Evolutionary conservation across 2,113 vertebrate species (phyloP), one percentile per base, ranked within the genome.

Genomic region (Tiliqua scincoides): DNA sequence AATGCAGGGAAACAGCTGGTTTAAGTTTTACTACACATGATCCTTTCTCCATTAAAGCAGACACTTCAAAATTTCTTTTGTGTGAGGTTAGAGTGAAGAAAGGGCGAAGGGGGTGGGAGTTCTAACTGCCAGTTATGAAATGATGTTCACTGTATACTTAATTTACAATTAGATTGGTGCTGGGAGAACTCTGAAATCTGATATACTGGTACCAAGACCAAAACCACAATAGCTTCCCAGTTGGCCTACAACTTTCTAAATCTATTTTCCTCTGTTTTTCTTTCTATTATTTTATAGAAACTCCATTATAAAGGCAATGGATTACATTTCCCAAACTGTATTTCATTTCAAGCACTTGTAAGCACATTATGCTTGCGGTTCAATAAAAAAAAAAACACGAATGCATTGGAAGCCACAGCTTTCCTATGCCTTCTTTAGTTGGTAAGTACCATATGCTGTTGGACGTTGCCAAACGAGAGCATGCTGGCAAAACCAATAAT

Each of bases 1-100:
- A 84, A 79, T 5, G 30, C 59, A 71, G 91, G 83, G 90, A 89
- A 93, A 94, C 95, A 96, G 96, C 92, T 96, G 95, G 93, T 94
- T 95, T 95, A 91, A 93, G 93, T 94, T 94, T 94, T 90, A 93
- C 89, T 90, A 87, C 92, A 93, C 91, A 67, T 86, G 83, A 92
- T 94, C 94, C 93, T 90, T 93, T 89, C 92, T 95, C 87, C 89
- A 90, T 85, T 89, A 90, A 90, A 30, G 79, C 79, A 93, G 91
- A 92, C 90, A 92, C 89, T 89, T 89, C 91, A 87, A 88, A 91
- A 86, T 90, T 95, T 95, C 92, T 92, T 87, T 87, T 75, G 79
- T 73, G 75, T 90, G 90, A 94, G 91, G 73, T 81, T 93, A 85
- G 88, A 93, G 93, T 91, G 93, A 91, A 92, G 94, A 94, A 94